phyloP scores from a whole-genome alignment of 2,797 vertebrate species.

The Schizopygopsis malacanthus region DNA sequence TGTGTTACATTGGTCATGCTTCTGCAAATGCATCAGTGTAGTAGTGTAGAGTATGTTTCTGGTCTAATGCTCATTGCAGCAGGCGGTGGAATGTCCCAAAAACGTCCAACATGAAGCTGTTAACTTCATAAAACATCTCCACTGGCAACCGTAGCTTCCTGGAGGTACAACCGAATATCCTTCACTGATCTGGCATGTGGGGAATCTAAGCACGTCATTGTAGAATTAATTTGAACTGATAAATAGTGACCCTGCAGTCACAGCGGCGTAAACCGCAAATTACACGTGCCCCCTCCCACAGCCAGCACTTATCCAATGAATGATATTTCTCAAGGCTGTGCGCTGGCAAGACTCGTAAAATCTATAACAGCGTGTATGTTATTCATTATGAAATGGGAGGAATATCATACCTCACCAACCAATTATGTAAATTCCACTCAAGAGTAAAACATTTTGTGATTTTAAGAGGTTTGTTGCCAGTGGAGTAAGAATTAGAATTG shows the following conservation, averaged over 20 bases:
- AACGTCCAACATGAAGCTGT: constrained; percentile 18
- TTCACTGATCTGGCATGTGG: constrained; percentile 44
- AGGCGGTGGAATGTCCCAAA: constrained; percentile 15
- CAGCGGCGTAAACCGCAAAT: constrained; percentile 58
- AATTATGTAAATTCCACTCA: constrained; percentile 66
- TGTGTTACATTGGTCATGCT: neutral
- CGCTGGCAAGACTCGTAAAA: constrained; percentile 33
- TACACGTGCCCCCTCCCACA: constrained; percentile 34
- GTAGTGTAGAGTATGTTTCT: neutral
- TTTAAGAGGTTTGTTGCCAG: constrained; percentile 57
- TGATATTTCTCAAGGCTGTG: constrained; percentile 52
- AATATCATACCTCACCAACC: constrained; percentile 59
- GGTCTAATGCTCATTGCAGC: constrained; percentile 16
- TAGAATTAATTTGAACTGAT: constrained; percentile 62
- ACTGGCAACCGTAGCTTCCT: constrained; percentile 12
- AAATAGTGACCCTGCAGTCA: constrained; percentile 58
- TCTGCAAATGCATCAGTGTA: neutral
- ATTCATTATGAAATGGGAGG: constrained; percentile 62
- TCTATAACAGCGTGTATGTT: constrained; percentile 57
- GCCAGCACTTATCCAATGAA: constrained; percentile 47
- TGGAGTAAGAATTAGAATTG: constrained; percentile 17
- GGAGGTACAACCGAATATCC: constrained; percentile 32
- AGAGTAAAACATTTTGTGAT: constrained; percentile 59
- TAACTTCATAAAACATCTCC: constrained; percentile 41
- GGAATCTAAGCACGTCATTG: constrained; percentile 46